These are phyloP conservation scores for Napeogenes inachia DNA, from an alignment of 2,888 invertebrate species.

Conservation along the genomic window DNA sequence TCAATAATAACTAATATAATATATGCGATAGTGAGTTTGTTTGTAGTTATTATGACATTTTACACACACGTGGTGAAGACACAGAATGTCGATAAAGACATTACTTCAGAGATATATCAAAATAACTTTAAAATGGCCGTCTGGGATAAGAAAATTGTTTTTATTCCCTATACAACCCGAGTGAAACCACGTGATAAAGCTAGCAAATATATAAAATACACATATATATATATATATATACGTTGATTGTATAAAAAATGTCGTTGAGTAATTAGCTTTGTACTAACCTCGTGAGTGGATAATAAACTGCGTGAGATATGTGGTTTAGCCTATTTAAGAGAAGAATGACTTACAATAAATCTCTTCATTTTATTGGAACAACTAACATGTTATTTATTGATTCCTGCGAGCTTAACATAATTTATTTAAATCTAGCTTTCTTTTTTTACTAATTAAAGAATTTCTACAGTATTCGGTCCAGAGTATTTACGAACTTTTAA, in stretches of 20 bases:
- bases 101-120: no score
- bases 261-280: slow-evolving; percentile 19
- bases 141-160: no score
- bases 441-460: not conserved
- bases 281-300: slow-evolving; percentile 28
- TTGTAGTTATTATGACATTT: not conserved
- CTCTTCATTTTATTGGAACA: not conserved
- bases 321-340: slow-evolving; percentile 47
- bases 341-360: slow-evolving; percentile 41
- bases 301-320: slow-evolving; percentile 32
- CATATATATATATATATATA: slow-evolving; percentile 3
- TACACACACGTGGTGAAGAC: not conserved
- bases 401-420: not conserved
- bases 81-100: no score
- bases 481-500: no score
- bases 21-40: no score
- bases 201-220: not conserved
- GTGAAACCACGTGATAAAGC: not conserved
- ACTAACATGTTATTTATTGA: not conserved
- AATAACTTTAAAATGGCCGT: no score
- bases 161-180: not conserved
- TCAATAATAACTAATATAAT: no score
- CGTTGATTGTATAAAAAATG: slow-evolving; percentile 21
- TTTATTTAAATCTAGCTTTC: not conserved
- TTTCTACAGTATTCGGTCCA: no score